These are phyloP conservation scores for Aromia moschata DNA, from an alignment of 2,888 invertebrate species.

Conservation along the genomic window DNA sequence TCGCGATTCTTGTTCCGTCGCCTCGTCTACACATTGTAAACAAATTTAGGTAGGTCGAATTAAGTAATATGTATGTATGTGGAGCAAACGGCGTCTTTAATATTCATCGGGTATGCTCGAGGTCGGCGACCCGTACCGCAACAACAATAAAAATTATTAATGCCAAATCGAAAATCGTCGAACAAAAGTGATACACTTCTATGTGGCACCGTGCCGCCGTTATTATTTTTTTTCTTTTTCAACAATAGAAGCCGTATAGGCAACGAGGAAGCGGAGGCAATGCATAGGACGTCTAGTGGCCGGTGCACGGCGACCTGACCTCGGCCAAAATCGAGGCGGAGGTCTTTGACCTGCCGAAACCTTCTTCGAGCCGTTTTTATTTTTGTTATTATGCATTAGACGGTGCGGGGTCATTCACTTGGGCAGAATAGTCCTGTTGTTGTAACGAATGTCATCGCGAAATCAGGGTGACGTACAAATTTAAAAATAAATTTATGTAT, in stretches of 20 bases:
- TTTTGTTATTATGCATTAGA: slow-evolving; percentile 16
- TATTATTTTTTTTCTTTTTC: neutral
- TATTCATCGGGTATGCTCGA: neutral
- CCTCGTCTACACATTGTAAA: neutral
- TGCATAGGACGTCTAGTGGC: too few species aligned
- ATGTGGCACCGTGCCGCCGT: neutral
- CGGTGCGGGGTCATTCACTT: slow-evolving; percentile 19
- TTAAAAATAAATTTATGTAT: too few species aligned
- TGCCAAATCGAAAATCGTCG: slow-evolving; percentile 4
- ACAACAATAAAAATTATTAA: slow-evolving; percentile 10
- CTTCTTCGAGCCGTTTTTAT: slow-evolving; percentile 16
- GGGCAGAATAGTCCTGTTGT: too few species aligned
- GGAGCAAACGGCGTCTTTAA: neutral
- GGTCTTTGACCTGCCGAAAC: slow-evolving; percentile 15
- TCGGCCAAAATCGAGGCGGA: slow-evolving; percentile 4
- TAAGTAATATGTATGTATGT: slow-evolving; percentile 1
- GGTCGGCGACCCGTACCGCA: neutral
- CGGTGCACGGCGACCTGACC: too few species aligned
- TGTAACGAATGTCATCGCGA: too few species aligned
- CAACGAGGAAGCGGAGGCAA: neutral
- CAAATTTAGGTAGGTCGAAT: neutral
- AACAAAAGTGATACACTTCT: slow-evolving; percentile 13
- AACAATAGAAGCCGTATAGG: slow-evolving; percentile 7
- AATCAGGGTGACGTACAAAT: too few species aligned
- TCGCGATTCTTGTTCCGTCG: neutral